Percentiles rank a stretch among this genome's conserved stretches.
phyloP scores from a whole-genome alignment of 2,888 invertebrate species.

The Coelogynopora nodosa region DNA sequence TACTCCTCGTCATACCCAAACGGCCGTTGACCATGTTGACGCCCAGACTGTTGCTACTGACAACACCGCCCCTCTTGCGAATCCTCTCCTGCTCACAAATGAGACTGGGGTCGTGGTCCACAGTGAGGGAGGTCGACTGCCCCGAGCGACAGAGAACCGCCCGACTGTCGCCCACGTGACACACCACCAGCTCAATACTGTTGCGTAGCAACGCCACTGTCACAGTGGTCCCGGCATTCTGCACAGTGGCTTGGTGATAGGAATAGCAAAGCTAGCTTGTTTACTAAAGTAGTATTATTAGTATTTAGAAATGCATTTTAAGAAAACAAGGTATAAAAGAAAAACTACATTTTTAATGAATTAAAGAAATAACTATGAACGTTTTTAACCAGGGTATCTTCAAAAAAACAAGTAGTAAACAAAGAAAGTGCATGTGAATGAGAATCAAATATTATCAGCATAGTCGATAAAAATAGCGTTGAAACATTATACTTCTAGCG shows the following conservation, averaged over 20 bases:
- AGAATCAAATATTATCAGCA: too few relatives aligned
- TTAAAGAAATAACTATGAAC: too few relatives aligned
- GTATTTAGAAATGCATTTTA: too few relatives aligned
- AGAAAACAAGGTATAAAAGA: too few relatives aligned
- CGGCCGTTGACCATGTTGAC: slow-evolving; percentile 62
- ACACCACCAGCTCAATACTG: slow-evolving; percentile 63
- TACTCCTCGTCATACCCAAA: slow-evolving; percentile 64
- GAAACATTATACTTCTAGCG: too few relatives aligned
- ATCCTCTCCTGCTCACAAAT: slow-evolving; percentile 62
- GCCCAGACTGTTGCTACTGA: slow-evolving; percentile 61
- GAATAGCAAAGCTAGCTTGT: too few relatives aligned
- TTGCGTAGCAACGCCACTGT: slow-evolving; percentile 64
- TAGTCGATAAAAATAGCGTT: too few relatives aligned
- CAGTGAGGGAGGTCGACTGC: slow-evolving; percentile 60
- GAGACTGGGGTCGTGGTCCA: slow-evolving; percentile 63
- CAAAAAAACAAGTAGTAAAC: too few relatives aligned
- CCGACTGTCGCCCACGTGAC: slow-evolving; percentile 64
- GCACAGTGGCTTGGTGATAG: background rate
- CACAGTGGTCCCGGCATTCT: slow-evolving; percentile 64
- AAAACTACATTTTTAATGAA: too few relatives aligned
- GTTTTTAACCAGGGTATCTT: too few relatives aligned
- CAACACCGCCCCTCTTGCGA: slow-evolving; percentile 60
- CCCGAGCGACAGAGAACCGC: slow-evolving; percentile 64
- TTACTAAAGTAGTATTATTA: too few relatives aligned
- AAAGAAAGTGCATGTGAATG: too few relatives aligned